Percentiles rank a stretch among this genome's conserved stretches.
Evolutionary conservation across 2,113 vertebrate genomes (phyloP).

Genomic region (Centropus unirufus): DNA sequence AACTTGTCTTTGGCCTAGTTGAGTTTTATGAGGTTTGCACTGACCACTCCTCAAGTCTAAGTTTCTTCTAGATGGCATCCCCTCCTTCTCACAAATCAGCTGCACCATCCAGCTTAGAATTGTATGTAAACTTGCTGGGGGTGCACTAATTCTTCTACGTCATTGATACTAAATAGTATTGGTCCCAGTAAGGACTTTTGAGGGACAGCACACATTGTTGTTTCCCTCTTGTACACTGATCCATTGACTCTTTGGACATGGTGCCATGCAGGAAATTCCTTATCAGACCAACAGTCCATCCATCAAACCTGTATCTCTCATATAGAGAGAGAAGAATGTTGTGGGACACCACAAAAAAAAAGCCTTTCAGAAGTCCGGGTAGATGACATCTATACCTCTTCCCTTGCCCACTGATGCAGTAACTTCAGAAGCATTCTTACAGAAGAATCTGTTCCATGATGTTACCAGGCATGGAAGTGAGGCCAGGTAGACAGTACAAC

Average conservation of each 20-base stretch:
- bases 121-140: background rate
- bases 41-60: background rate
- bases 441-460: background rate
- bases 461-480: background rate
- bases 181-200: background rate
- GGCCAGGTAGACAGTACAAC: background rate
- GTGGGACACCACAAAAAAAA: background rate
- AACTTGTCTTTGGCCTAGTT: background rate
- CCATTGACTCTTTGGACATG: background rate
- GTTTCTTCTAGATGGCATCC: background rate
- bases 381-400: background rate
- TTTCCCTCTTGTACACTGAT: background rate
- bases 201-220: rapidly evolving
- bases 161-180: background rate
- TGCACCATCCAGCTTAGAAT: background rate
- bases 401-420: background rate
- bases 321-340: background rate
- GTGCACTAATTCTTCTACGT: background rate
- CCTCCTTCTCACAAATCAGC: background rate
- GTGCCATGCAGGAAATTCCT: background rate
- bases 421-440: background rate
- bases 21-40: background rate
- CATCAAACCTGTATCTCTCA: background rate
- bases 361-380: background rate
- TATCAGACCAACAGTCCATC: background rate